Evolutionary conservation across 2,797 vertebrate genomes (phyloP).

Genomic region (Enteromius paludinosus): DNA sequence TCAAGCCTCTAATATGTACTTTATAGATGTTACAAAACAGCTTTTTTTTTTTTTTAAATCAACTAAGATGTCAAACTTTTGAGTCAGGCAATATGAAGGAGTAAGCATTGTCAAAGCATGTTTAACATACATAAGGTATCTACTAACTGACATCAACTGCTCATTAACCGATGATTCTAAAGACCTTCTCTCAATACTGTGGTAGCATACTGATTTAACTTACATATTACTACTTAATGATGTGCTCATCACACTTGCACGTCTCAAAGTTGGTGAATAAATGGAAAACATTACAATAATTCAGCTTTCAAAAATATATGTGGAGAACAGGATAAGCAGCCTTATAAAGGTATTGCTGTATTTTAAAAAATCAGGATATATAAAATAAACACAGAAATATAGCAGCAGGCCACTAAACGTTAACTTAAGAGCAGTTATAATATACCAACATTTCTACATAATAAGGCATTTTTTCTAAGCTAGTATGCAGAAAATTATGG

Average conservation of each 20-base stretch:
- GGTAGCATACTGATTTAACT: background rate
- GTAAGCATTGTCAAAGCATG: background rate
- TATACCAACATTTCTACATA: background rate
- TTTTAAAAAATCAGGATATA: background rate
- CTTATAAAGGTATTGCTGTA: background rate
- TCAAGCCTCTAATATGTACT: background rate
- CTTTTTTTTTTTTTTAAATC: background rate
- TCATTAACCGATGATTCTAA: background rate
- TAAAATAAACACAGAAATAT: background rate
- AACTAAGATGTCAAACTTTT: background rate
- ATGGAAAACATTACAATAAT: constrained; percentile 1
- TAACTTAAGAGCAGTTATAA: background rate
- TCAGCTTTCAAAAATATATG: constrained; percentile 4
- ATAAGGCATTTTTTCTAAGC: background rate
- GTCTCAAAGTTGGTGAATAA: constrained; percentile 12
- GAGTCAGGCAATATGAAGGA: background rate
- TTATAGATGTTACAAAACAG: background rate
- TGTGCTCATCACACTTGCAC: background rate
- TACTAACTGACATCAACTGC: background rate
- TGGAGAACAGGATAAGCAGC: background rate
- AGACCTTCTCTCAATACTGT: background rate
- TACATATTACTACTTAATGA: too few species aligned
- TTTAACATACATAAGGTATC: background rate
- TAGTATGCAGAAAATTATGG: constrained; percentile 5
- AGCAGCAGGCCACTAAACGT: background rate